Percentiles rank a stretch among this genome's conserved stretches.
Conservation (phyloP, 1,140 invertebrate genomes). For the Drosophila nigromelanica region DNA sequence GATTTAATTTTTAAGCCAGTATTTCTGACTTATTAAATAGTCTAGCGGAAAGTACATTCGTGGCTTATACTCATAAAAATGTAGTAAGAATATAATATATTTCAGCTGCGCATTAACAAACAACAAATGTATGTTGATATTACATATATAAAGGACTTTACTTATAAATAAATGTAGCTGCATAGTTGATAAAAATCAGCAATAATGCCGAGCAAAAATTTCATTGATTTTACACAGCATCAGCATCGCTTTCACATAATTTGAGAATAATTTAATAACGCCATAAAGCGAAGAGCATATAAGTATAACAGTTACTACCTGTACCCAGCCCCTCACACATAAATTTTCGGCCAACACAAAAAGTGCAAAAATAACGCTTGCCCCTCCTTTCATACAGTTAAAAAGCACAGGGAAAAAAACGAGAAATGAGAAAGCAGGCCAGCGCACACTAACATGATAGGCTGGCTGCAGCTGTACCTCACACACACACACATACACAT, state of each 20-base stretch:
- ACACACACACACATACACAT: constrained; percentile 34
- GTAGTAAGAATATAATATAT: no score
- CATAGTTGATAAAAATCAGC: background rate
- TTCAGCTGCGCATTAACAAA: no score
- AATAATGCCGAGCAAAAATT: constrained; percentile 3
- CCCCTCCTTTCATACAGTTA: constrained; percentile 28
- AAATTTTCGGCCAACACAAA: constrained; percentile 63
- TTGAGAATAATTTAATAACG: constrained; percentile 56
- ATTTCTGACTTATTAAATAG: background rate
- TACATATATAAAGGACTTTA: constrained; percentile 9
- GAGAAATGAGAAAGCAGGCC: constrained; percentile 22
- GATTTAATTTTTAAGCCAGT: background rate
- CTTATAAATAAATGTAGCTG: background rate
- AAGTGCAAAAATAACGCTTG: constrained; percentile 38
- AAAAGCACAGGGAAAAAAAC: constrained; percentile 29
- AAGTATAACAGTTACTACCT: background rate
- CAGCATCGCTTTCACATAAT: constrained; percentile 28
- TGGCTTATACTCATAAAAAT: no score
- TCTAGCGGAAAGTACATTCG: background rate
- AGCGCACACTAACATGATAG: constrained; percentile 79
- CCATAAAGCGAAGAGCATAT: constrained; percentile 6
- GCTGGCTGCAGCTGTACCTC: constrained; percentile 52
- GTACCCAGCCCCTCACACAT: constrained; percentile 37
- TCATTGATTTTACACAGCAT: constrained; percentile 11
- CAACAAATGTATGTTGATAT: background rate